Percentiles rank a stretch among this genome's conserved stretches.
These are phyloP conservation scores for Lordiphosa stackelbergi DNA, from an alignment of 1,140 invertebrate species.

Conservation along the genomic window DNA sequence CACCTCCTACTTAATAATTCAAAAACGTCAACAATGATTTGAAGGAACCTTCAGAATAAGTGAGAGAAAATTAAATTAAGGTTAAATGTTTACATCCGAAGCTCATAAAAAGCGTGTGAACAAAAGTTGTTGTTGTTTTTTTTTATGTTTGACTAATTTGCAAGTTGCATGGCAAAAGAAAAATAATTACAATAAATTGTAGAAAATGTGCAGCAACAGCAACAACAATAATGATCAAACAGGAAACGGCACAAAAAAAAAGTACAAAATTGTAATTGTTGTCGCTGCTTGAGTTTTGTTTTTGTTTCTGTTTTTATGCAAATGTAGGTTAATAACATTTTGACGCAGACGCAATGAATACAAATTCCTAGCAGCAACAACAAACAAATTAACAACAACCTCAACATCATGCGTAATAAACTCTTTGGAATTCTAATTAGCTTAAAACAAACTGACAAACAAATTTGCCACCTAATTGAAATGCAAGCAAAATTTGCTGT, in stretches of 20 bases:
- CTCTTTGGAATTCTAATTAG: conserved; percentile 30
- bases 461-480: conserved; percentile 1
- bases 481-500: conserved; percentile 12
- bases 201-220: conserved; percentile 50
- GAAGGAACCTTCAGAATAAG: conserved; percentile 5
- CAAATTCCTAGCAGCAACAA: conserved; percentile 31
- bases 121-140: conserved; percentile 31
- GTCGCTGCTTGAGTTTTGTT: conserved; percentile 13
- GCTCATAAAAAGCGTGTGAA: conserved; percentile 70
- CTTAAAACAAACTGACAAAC: not conserved
- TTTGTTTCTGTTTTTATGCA: conserved; percentile 52
- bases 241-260: conserved; percentile 59
- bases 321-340: conserved; percentile 74
- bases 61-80: conserved; percentile 48
- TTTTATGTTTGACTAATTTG: conserved; percentile 41
- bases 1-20: conserved; percentile 2
- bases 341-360: conserved; percentile 61
- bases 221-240: conserved; percentile 51
- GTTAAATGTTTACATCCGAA: conserved; percentile 70
- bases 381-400: conserved; percentile 7
- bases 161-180: conserved; percentile 50
- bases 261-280: conserved; percentile 47
- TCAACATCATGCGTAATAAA: conserved; percentile 3
- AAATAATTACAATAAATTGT: conserved; percentile 67
- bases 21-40: not conserved